Evolutionary conservation across 2,113 vertebrate species (phyloP), one percentile per base, ranked within the genome.

Genomic region (Nipponia nippon): DNA sequence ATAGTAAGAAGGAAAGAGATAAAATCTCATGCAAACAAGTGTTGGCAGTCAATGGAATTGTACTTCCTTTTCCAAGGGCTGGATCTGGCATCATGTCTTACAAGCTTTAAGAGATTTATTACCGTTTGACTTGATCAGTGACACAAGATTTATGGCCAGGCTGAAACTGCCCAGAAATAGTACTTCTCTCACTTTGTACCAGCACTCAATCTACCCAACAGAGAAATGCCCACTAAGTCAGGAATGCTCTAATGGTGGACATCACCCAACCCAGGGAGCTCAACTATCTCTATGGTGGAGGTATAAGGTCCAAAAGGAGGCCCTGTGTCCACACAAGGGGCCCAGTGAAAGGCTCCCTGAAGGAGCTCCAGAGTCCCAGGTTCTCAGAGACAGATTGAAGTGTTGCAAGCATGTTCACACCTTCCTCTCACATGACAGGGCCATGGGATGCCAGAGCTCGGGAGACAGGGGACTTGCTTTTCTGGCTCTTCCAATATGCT

Each of bases 131-230:
- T 96, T 97, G 93, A 95, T 94, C 89, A 93, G 75, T 84, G 91
- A 78, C 89, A 89, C 61, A 94, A 97, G 96, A 97, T 98, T 96
- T 97, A 97, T 94, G 95, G 62, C 66, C 47, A 52, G 78, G 84
- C 71, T 94, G 71, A 83, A 96, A 93, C 56, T 93, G 81, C 85
- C 81, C 91, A 93, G 83, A 93, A 93, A 69, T 62, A 95, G 76
- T 69, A 71, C 75, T 90, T 82, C 85, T 83, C 63, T 87, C 59
- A 47, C 67, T 86, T 80, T 59, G 40, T 71, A 90, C 34, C 46
- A 79, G 72, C 12, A 52, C n/a, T 78, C 42, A 25, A 86, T 77
- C 75, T 83, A 70, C 63, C n/a, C n/a, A 55, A 69, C 16, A 50
- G 22, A 40, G 89, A 95, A 93, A 78, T 44, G 3, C 14, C 40